Evolutionary conservation across 2,888 invertebrate genomes (phyloP).

Genomic region (Zeuzera pyrina): DNA sequence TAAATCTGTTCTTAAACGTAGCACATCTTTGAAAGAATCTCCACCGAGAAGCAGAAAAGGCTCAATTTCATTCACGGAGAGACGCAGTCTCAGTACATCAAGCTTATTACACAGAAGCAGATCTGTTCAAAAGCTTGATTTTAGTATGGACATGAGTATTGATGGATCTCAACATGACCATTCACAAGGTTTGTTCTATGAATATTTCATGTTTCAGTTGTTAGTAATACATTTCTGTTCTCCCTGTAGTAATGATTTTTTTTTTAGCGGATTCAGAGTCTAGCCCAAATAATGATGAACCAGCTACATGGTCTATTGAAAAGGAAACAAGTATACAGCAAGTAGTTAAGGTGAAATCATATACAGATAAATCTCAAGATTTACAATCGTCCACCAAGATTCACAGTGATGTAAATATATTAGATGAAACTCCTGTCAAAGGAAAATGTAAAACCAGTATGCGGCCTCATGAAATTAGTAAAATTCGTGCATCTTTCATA

Average conservation of each 20-base stretch:
- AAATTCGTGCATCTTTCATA: constrained; percentile 41
- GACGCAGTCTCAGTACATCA: constrained; percentile 54
- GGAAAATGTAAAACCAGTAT: constrained; percentile 37
- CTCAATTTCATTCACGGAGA: constrained; percentile 41
- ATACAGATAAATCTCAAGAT: constrained; percentile 22
- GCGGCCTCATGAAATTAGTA: constrained; percentile 52
- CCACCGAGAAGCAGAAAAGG: constrained; percentile 40
- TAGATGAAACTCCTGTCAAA: constrained; percentile 52
- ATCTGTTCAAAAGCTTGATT: constrained; percentile 67
- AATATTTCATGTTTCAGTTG: no score
- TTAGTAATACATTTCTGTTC: neutral
- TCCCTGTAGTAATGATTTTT: constrained; percentile 1
- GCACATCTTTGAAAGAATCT: constrained; percentile 53
- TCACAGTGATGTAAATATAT: constrained; percentile 24
- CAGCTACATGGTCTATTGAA: constrained; percentile 41
- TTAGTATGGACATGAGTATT: constrained; percentile 68
- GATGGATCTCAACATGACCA: constrained; percentile 56
- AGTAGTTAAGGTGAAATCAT: constrained; percentile 32
- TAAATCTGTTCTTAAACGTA: constrained; percentile 39
- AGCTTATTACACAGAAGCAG: constrained; percentile 51
- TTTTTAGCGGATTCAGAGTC: constrained; percentile 44
- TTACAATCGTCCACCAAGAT: constrained; percentile 38
- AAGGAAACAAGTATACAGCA: constrained; percentile 40
- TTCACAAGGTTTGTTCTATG: constrained; percentile 43
- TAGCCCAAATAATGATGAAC: constrained; percentile 24